A percentile compares a stretch with the other conserved stretches of the same genome.
These are phyloP conservation scores for Vultur gryphus DNA, from an alignment of 2,797 vertebrate species.

Conservation along the genomic window DNA sequence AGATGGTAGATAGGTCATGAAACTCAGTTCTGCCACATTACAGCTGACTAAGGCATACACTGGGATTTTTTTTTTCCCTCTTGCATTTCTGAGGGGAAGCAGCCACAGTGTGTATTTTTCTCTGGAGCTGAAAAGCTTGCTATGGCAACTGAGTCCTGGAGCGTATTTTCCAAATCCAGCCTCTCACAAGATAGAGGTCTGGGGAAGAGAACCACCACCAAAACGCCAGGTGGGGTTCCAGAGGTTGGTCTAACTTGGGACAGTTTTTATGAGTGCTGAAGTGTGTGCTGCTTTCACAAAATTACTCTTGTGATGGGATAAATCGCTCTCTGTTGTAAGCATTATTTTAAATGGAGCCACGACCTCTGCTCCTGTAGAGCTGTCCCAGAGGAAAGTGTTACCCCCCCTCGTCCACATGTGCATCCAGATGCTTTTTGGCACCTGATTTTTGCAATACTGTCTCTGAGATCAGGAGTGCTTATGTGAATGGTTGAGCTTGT, in stretches of 20 bases:
- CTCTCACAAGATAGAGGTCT: background rate
- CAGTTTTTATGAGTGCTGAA: background rate
- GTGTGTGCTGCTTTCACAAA: background rate
- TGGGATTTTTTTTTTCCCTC: background rate
- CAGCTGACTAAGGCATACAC: rapidly evolving
- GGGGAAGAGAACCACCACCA: background rate
- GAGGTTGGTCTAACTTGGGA: background rate
- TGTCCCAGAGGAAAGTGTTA: background rate
- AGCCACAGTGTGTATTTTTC: background rate
- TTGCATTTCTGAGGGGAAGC: background rate
- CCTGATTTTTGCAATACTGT: background rate
- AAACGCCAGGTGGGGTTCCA: background rate
- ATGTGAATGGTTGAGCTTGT: background rate
- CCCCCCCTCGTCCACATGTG: background rate
- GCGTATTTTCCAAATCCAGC: background rate
- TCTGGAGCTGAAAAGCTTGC: background rate
- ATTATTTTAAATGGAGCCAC: background rate
- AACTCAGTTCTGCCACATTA: background rate
- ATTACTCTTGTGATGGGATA: background rate
- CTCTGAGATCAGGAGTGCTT: background rate
- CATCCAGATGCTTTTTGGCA: background rate
- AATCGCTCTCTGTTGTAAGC: background rate
- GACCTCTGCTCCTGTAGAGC: background rate
- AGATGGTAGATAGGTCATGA: background rate
- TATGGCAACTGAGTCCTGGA: background rate